Percentiles rank a stretch among this genome's conserved stretches.
Evolutionary conservation across 2,888 invertebrate species (phyloP).

Genomic region (Pollenia labialis): DNA sequence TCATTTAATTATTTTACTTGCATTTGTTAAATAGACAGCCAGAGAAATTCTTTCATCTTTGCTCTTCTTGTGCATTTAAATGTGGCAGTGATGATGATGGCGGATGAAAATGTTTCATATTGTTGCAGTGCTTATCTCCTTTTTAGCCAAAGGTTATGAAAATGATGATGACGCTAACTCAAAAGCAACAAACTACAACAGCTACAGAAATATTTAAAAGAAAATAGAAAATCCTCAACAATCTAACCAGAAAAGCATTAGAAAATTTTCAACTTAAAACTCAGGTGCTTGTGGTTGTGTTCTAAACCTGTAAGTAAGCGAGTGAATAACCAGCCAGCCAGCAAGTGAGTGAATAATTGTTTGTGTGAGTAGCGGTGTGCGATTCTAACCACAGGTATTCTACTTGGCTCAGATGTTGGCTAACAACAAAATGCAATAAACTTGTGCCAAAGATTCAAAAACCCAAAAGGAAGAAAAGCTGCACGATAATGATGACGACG

Average conservation of each 20-base stretch:
- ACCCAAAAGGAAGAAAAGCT: conserved; percentile 37
- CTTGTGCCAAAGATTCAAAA: conserved; percentile 37
- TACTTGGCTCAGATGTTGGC: conserved; percentile 34
- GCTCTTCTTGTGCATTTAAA: neutral
- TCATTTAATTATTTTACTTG: conserved; percentile 57
- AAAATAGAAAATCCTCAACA: conserved; percentile 20
- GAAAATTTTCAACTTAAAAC: conserved; percentile 41
- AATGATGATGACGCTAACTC: conserved; percentile 32
- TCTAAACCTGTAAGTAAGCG: conserved; percentile 17
- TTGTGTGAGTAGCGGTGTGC: conserved; percentile 26
- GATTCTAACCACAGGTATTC: conserved; percentile 51
- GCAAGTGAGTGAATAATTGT: neutral
- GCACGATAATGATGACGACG: conserved; percentile 29
- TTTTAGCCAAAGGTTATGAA: conserved; percentile 67
- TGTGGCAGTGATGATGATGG: conserved; percentile 49
- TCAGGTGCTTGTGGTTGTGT: conserved; percentile 34
- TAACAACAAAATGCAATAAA: conserved; percentile 24
- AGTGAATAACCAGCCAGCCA: conserved; percentile 15
- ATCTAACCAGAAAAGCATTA: conserved; percentile 26
- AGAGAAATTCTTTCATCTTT: conserved; percentile 28
- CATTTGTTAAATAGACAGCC: conserved; percentile 57
- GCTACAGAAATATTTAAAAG: conserved; percentile 22
- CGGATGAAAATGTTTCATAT: conserved; percentile 21
- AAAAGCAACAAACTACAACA: conserved; percentile 36
- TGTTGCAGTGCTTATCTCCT: conserved; percentile 56